These are phyloP conservation scores for Harpagoxenus sublaevis DNA, from an alignment of 2,888 invertebrate genomes.

Conservation along the genomic window DNA sequence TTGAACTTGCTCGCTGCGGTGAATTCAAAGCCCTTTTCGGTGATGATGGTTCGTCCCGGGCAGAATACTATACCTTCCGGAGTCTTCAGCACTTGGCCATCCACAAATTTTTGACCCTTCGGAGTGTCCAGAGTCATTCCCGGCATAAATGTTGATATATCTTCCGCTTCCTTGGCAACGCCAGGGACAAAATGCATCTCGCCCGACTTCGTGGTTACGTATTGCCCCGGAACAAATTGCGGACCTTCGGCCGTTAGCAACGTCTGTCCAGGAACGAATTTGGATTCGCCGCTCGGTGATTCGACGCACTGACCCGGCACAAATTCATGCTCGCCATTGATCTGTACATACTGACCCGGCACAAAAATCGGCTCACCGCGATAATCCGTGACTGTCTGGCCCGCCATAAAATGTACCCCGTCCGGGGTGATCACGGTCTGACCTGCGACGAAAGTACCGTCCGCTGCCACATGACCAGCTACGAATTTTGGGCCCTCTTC, in stretches of 20 bases:
- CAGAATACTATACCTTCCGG: slow-evolving; percentile 89
- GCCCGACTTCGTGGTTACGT: slow-evolving; percentile 87
- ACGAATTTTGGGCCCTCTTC: slow-evolving; percentile 89
- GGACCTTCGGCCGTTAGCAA: slow-evolving; percentile 89
- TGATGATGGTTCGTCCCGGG: slow-evolving; percentile 88
- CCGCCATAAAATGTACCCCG: slow-evolving; percentile 88
- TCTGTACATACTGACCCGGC: slow-evolving; percentile 89
- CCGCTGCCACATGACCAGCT: slow-evolving; percentile 88
- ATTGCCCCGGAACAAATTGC: slow-evolving; percentile 90
- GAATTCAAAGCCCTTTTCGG: slow-evolving; percentile 88
- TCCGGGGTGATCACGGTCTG: slow-evolving; percentile 82
- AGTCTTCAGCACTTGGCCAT: slow-evolving; percentile 89
- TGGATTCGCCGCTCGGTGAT: slow-evolving; percentile 87
- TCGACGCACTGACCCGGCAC: slow-evolving; percentile 89
- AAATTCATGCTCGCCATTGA: slow-evolving; percentile 88
- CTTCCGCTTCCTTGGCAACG: slow-evolving; percentile 85
- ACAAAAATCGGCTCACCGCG: slow-evolving; percentile 89
- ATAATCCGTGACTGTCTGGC: slow-evolving; percentile 89
- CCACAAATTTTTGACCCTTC: slow-evolving; percentile 89
- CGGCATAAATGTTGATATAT: slow-evolving; percentile 88
- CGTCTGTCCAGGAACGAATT: slow-evolving; percentile 90
- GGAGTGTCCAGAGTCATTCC: slow-evolving; percentile 89
- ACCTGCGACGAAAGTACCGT: slow-evolving; percentile 84
- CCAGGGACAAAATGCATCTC: slow-evolving; percentile 89
- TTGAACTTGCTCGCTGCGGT: slow-evolving; percentile 88